Evolutionary conservation across 1,140 invertebrate genomes (phyloP).

Genomic region (Platorchestia sp.): DNA sequence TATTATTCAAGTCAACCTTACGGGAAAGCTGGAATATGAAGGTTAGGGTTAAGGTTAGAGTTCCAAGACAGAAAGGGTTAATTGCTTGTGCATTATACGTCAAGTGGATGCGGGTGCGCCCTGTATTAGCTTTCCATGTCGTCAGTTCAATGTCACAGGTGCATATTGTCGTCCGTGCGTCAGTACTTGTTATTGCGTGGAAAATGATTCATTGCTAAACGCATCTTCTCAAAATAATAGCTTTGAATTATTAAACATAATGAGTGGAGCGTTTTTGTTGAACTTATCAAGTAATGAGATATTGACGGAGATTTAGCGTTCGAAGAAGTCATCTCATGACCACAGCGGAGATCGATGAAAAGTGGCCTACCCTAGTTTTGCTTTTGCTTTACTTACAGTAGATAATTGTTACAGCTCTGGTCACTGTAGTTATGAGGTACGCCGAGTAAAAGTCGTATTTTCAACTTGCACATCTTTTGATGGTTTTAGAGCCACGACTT

Average conservation of each 20-base stretch:
- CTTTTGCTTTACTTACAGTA: neutral
- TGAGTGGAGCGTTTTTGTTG: neutral
- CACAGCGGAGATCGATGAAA: neutral
- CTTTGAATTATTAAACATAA: neutral
- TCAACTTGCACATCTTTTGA: too few species aligned
- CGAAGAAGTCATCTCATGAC: neutral
- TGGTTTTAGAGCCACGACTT: neutral
- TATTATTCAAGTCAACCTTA: neutral
- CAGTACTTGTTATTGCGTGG: neutral
- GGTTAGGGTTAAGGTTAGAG: neutral
- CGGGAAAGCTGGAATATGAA: neutral
- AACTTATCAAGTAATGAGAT: neutral
- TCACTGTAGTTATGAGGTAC: too few species aligned
- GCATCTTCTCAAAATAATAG: neutral
- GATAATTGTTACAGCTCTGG: too few species aligned
- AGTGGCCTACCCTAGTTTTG: neutral
- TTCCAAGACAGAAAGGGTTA: neutral
- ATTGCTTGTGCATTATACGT: neutral
- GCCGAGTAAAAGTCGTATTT: neutral
- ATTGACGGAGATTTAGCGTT: neutral
- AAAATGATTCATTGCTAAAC: neutral
- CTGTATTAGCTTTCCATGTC: neutral
- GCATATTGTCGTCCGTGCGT: neutral
- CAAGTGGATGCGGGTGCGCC: neutral
- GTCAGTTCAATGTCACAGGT: neutral